These are phyloP conservation scores for Corythoichthys intestinalis DNA, from an alignment of 2,113 vertebrate species.

Conservation along the genomic window DNA sequence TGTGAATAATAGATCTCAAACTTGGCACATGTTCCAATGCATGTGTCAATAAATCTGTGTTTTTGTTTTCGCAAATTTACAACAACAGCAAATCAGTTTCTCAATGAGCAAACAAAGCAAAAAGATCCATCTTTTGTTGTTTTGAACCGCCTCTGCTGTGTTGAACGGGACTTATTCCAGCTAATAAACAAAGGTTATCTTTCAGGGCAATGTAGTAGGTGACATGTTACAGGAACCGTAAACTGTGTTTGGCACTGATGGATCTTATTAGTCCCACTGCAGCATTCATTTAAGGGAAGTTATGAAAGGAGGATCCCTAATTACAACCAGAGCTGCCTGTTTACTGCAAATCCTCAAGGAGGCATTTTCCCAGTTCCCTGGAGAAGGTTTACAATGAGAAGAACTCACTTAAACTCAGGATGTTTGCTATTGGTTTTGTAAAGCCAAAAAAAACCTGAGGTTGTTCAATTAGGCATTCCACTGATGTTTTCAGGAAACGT, in stretches of 20 bases:
- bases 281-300: conserved; percentile 45
- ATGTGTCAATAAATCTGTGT: not conserved
- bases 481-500: not conserved
- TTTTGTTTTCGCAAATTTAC: not conserved
- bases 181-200: not conserved
- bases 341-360: conserved; percentile 51
- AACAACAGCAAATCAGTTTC: not conserved
- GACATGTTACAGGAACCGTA: conserved; percentile 15
- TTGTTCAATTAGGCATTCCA: not conserved
- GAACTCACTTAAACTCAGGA: conserved; percentile 8
- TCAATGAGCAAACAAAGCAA: not conserved
- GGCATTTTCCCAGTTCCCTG: conserved; percentile 33
- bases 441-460: not conserved
- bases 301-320: conserved; percentile 57
- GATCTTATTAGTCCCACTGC: conserved; percentile 4
- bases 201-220: conserved; percentile 9
- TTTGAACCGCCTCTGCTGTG: not conserved
- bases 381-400: conserved; percentile 50
- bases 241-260: not conserved
- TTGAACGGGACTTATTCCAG: not conserved
- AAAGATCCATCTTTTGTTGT: not conserved
- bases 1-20: not conserved
- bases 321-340: conserved; percentile 58
- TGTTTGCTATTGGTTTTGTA: not conserved
- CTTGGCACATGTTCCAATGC: not conserved